A percentile compares a stretch with the other conserved stretches of the same genome.
phyloP scores from a whole-genome alignment of 1,140 invertebrate genomes.

The Charaxes varanes region DNA sequence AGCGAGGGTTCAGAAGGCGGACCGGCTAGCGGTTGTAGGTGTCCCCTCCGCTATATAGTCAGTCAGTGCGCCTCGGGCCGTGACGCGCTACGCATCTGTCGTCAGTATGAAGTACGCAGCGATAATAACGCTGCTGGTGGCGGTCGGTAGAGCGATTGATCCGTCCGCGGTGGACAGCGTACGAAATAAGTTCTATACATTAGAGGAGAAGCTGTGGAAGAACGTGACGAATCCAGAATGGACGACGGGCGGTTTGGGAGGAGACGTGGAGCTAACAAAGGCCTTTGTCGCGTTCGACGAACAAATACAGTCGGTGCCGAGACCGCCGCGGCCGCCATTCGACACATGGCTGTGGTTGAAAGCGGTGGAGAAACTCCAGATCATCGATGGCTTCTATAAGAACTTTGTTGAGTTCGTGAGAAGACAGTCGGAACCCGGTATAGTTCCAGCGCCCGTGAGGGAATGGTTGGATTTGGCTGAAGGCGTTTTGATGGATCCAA shows the following conservation, averaged over 20 bases:
- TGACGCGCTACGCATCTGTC: slow-evolving; percentile 30
- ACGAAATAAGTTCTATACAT: slow-evolving; percentile 72
- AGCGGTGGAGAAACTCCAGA: slow-evolving; percentile 69
- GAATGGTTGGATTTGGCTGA: slow-evolving; percentile 79
- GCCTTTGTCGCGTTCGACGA: slow-evolving; percentile 74
- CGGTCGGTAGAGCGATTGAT: slow-evolving; percentile 34
- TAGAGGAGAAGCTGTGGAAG: slow-evolving; percentile 70
- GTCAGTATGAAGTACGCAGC: slow-evolving; percentile 42
- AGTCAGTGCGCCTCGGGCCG: slow-evolving; percentile 42
- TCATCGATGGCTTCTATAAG: slow-evolving; percentile 76
- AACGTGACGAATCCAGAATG: slow-evolving; percentile 63
- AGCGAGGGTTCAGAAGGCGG: slow-evolving; percentile 30
- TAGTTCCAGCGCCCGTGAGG: slow-evolving; percentile 62
- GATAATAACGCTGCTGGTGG: slow-evolving; percentile 51
- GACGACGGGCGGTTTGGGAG: slow-evolving; percentile 52
- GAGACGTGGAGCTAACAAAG: slow-evolving; percentile 73
- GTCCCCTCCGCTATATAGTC: slow-evolving; percentile 37
- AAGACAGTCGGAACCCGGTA: slow-evolving; percentile 62
- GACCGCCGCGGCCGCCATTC: slow-evolving; percentile 53
- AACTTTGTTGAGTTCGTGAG: slow-evolving; percentile 76
- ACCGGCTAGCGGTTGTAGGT: too few relatives aligned
- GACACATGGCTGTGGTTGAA: slow-evolving; percentile 76
- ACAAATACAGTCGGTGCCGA: slow-evolving; percentile 51
- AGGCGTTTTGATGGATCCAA: slow-evolving; percentile 75
- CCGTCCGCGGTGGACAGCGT: slow-evolving; percentile 69